These are phyloP conservation scores for Trichonephila inaurata DNA, from an alignment of 1,140 invertebrate genomes.

Conservation along the genomic window DNA sequence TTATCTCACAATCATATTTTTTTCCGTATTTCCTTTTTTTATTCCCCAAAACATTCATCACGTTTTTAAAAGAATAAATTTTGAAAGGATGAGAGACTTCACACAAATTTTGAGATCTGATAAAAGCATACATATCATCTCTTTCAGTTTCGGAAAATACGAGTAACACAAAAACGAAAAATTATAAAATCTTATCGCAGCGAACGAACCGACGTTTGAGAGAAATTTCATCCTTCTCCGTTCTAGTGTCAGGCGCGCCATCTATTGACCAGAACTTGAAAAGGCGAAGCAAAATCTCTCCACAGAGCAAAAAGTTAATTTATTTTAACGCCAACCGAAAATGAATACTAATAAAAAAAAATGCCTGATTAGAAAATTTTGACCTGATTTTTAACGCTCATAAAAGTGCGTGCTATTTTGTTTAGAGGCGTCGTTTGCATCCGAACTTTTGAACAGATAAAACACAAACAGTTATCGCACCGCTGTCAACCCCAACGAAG, in stretches of 20 bases:
- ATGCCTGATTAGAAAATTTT: constrained; percentile 10
- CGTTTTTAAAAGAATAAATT: no score
- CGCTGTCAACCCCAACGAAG: neutral
- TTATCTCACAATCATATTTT: no score
- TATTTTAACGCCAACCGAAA: neutral
- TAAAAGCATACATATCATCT: no score
- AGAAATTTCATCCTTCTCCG: neutral
- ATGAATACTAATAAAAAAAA: neutral
- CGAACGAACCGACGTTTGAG: neutral
- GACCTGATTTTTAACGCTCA: neutral
- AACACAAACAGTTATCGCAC: neutral
- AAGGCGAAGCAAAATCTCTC: neutral
- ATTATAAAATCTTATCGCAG: no score
- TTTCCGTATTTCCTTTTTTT: no score
- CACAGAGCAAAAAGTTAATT: neutral
- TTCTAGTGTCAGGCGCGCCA: constrained; percentile 8
- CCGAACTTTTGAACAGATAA: neutral
- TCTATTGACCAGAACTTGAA: neutral
- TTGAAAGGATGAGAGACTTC: no score
- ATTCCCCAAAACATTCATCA: no score
- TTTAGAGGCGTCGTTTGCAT: neutral
- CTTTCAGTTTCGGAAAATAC: no score
- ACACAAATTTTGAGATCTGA: no score
- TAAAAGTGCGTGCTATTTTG: neutral
- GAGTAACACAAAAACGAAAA: no score